Base-by-base conservation (phyloP, 2,113 vertebrate species). In the Suricata suricatta region DNA sequence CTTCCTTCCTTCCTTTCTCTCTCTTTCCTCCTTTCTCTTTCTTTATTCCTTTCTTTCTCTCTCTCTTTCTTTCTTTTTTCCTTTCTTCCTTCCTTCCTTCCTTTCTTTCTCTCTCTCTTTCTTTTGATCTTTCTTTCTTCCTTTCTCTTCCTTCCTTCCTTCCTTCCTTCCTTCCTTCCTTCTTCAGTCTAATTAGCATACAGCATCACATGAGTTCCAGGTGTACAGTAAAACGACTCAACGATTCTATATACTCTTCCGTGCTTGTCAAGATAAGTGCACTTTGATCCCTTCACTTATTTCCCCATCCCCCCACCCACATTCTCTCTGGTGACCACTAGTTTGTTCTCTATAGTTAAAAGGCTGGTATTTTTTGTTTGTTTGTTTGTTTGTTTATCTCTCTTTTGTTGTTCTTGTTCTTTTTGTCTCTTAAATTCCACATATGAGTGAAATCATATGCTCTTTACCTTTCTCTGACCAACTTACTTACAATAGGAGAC, bases 1-100 rank as follows among this genome's bases (percentile, higher is more conserved):
- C 10, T n/a, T 71, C 7, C 54, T 57, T 23, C 2, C 5, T 57
- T 57, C 21, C 21, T 60, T 38, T 57, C 14, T 14, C 21, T 57
- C 0, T 6, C 6, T 15, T 5, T 5, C 13, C 15, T 19, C n/a
- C 35, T 23, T 19, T 10, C 38, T 38, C 5, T 60, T 60, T 7
- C 21, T 60, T 38, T 1, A 7, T 71, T n/a, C 14, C 54, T 57
- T 16, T 17, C 52, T 54, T 7, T 19, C 54, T 57, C 6, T 54
- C 52, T 54, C 19, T 21, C 6, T 57, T 5, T 57, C 17, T 21
- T 7, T 57, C 17, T 19, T 57, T 57, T 6, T 19, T 57, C 19
- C 52, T 16, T 54, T 16, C 52, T 17, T 17, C 16, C 15, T 3
- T 21, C 5, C 6, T 54, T 19, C 6, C 54, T 19, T 57, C 19